Evolutionary conservation across 2,888 invertebrate species (phyloP).

Genomic region (Chrysina gloriosa): DNA sequence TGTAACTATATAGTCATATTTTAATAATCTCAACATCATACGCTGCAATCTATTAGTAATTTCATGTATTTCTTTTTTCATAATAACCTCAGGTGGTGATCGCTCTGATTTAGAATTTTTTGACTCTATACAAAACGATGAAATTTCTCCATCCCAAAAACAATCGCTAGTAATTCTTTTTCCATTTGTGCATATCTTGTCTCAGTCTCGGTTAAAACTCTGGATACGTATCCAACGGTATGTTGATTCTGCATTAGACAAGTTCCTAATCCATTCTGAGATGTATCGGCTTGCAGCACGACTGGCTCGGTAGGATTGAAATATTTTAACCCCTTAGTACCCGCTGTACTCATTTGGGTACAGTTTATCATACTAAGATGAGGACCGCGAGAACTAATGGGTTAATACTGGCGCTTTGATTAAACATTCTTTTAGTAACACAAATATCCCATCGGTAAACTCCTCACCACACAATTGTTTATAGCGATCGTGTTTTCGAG

Average conservation of each 20-base stretch:
- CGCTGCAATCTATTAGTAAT: slow-evolving; percentile 24
- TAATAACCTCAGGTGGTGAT: slow-evolving; percentile 42
- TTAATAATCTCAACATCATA: slow-evolving; percentile 22
- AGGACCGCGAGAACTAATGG: too few relatives aligned
- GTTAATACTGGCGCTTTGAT: neutral
- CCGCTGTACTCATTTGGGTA: too few relatives aligned
- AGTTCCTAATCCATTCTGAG: neutral
- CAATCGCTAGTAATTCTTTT: neutral
- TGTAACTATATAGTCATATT: neutral
- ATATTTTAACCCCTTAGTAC: neutral
- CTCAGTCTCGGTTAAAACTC: neutral
- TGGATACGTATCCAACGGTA: neutral
- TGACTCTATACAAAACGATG: neutral
- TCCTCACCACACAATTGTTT: neutral
- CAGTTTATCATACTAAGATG: too few relatives aligned
- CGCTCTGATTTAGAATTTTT: slow-evolving; percentile 5
- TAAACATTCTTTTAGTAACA: neutral
- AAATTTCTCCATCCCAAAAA: neutral
- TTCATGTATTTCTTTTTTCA: slow-evolving; percentile 35
- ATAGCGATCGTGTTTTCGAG: too few relatives aligned
- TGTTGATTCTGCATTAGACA: neutral
- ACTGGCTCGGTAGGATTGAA: neutral
- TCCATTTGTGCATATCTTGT: neutral
- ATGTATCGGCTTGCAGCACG: neutral
- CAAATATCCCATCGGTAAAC: neutral